Evolutionary conservation across 2,797 vertebrate genomes (phyloP), one percentile per base, ranked within the genome.

Genomic region (Mallotus villosus): DNA sequence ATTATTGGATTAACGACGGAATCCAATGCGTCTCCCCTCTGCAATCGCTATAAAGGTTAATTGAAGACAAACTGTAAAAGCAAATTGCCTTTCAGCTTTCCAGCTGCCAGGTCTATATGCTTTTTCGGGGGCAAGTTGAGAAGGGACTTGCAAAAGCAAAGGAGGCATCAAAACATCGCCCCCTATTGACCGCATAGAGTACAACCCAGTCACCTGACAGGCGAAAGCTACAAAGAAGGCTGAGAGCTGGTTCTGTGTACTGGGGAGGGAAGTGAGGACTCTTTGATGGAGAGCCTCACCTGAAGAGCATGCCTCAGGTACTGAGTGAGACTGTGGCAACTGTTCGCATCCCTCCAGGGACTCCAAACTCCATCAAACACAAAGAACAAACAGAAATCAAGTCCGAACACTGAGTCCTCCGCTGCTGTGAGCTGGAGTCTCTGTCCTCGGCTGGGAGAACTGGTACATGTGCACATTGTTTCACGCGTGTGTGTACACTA

Each of bases 21-120:
- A 87, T 87, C 72, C 73, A 73, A 73, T 69, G 67, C 78, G 73
- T 77, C 79, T 74, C 79, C 68, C 8, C 24, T 61, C 66, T 78
- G 81, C 74, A 86, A 85, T 89, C 76, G 81, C 77, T 82, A 82
- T 78, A 89, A 81, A 88, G 83, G 85, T 90, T 89, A 86, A 89
- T 83, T 90, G 78, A 83, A 90, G 81, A 76, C 75, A 85, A 74
- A 84, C 72, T 71, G 71, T 68, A 82, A 88, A 85, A 81, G 69
- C 71, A 79, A 83, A 68, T 78, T 46, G 59, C 73, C 74, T 87
- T 85, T 87, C 77, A 77, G 73, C 80, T 74, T 78, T 84, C 74
- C 22, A 67, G 71, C 58, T 79, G 72, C 63, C 51, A 69, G 62
- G 86, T 74, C 63, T 32, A 75, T 63, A 75, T 84, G 4, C 12